Evolutionary conservation across 2,113 vertebrate species (phyloP).

Genomic region (Ictalurus punctatus): DNA sequence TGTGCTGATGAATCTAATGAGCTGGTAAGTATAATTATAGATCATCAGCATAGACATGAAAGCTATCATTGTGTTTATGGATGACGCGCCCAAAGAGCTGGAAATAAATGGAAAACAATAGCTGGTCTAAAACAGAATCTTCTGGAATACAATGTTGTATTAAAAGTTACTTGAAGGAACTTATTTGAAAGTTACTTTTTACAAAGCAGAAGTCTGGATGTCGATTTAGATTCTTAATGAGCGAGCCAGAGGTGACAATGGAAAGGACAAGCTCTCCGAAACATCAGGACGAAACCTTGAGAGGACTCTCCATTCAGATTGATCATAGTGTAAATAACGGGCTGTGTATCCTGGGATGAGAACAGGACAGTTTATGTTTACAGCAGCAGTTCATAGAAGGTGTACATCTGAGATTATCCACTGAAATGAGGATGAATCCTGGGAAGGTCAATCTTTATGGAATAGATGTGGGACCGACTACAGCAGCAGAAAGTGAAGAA

Average conservation of each 20-base stretch:
- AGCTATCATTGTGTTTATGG: not conserved
- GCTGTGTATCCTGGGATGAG: not conserved
- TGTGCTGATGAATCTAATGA: not conserved
- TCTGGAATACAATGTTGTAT: not conserved
- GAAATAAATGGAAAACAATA: not conserved
- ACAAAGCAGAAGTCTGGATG: not conserved
- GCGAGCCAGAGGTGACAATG: not conserved
- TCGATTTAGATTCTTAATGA: not conserved
- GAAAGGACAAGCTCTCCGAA: not conserved
- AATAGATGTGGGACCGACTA: not conserved
- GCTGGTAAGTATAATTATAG: not conserved
- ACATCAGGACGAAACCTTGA: not conserved
- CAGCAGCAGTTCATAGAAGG: not conserved
- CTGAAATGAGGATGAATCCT: not conserved
- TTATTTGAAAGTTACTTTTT: not conserved
- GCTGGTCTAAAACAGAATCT: not conserved
- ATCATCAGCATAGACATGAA: not conserved
- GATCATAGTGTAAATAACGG: not conserved
- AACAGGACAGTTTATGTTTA: not conserved
- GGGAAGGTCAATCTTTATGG: not conserved
- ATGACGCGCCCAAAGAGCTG: not conserved
- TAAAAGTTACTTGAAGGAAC: not conserved
- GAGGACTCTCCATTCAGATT: not conserved
- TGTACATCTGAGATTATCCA: not conserved
- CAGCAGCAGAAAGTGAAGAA: not conserved